These are phyloP conservation scores for Hoplias malabaricus DNA, from an alignment of 2,113 vertebrate species.

Conservation along the genomic window DNA sequence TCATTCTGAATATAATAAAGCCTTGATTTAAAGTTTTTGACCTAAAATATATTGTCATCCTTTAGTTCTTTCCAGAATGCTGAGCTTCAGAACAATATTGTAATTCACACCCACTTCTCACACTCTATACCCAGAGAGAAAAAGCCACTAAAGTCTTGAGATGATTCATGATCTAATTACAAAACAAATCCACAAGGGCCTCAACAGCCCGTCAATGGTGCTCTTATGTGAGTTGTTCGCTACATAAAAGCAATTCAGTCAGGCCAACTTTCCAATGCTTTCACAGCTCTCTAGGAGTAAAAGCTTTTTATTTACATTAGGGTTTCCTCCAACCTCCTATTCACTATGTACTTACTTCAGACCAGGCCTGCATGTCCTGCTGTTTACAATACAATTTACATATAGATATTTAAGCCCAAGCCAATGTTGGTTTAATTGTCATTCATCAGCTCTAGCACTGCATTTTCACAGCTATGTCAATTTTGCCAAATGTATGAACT, in stretches of 20 bases:
- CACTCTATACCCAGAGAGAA: neutral
- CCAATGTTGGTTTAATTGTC: neutral
- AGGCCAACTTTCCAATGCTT: neutral
- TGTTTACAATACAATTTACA: neutral
- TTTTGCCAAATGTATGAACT: no score
- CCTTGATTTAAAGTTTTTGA: neutral
- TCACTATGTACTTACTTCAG: neutral
- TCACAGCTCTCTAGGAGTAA: neutral
- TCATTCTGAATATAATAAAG: neutral
- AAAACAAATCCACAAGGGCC: conserved; percentile 15
- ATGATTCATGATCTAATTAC: conserved; percentile 24
- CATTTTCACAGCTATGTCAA: no score
- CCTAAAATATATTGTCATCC: neutral
- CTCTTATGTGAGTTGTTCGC: conserved; percentile 1
- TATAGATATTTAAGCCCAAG: neutral
- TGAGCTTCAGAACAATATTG: neutral
- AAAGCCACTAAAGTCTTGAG: neutral
- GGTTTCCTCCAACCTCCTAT: neutral
- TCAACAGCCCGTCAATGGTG: conserved; percentile 17
- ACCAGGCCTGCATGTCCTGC: no score
- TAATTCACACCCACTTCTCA: conserved; percentile 7
- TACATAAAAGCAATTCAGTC: conserved; percentile 17
- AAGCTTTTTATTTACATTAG: neutral
- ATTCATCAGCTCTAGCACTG: no score
- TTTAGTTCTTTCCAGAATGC: neutral